Evolutionary conservation across 1,140 invertebrate species (phyloP).

Genomic region (Megalonaias nervosa): DNA sequence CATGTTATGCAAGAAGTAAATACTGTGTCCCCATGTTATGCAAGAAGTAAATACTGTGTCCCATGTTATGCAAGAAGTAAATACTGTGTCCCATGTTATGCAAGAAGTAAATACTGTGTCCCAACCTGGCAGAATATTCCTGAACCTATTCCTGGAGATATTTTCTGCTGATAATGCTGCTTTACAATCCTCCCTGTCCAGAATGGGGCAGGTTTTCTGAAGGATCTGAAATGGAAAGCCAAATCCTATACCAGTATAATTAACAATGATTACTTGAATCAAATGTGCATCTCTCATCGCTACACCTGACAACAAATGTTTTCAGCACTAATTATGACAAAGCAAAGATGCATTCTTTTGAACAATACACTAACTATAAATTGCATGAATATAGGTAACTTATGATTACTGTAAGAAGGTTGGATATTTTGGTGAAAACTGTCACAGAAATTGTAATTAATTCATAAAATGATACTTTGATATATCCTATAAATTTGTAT

Average conservation of each 20-base stretch:
- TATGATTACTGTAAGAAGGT: no score
- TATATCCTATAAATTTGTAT: no score
- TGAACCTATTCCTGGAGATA: conserved; percentile 95
- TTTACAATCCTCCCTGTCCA: conserved; percentile 69
- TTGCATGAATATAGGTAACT: no score
- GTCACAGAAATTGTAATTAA: no score
- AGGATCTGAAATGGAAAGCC: conserved; percentile 39
- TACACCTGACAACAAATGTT: no score
- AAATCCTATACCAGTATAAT: not conserved
- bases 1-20: conserved; percentile 67
- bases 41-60: conserved; percentile 35
- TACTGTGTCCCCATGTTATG: conserved; percentile 71
- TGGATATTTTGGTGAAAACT: no score
- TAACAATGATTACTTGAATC: not conserved
- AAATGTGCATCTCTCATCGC: not conserved
- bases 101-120: conserved; percentile 35
- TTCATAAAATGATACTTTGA: no score
- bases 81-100: conserved; percentile 71
- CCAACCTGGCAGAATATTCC: conserved; percentile 97
- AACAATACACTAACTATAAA: no score
- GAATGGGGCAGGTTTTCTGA: conserved; percentile 47
- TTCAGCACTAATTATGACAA: no score
- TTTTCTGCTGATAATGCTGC: conserved; percentile 96
- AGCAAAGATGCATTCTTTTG: no score
- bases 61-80: conserved; percentile 71